phyloP scores from a whole-genome alignment of 2,797 vertebrate genomes.

The Lepus townsendii region DNA sequence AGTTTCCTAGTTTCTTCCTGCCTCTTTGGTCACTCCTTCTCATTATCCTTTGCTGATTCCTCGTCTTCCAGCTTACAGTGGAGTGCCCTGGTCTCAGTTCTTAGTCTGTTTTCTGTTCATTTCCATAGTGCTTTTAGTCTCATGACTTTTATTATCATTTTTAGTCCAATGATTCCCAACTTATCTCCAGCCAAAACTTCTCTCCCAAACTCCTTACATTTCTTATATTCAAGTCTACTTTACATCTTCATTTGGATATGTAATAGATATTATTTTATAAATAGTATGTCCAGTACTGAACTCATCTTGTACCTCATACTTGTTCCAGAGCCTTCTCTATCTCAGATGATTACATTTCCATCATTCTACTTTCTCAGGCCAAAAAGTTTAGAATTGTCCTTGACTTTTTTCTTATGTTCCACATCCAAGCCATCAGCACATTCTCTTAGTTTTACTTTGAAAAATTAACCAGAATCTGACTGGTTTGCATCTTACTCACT shows the following conservation, averaged over 20 bases:
- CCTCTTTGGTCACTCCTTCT: background rate
- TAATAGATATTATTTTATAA: background rate
- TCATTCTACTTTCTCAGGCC: background rate
- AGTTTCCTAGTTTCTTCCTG: background rate
- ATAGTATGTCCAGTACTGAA: background rate
- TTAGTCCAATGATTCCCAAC: background rate
- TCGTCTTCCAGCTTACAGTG: background rate
- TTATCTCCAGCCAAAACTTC: background rate
- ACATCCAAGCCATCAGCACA: background rate
- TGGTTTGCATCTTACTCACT: background rate
- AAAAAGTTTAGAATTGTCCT: no score
- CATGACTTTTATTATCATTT: background rate
- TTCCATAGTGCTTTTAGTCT: background rate
- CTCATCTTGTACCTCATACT: background rate
- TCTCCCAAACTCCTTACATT: background rate
- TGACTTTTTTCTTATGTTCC: no score
- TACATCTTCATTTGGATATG: background rate
- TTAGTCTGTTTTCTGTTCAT: background rate
- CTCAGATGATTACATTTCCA: background rate
- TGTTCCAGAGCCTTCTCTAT: background rate
- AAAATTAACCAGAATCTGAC: background rate
- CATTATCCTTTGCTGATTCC: background rate
- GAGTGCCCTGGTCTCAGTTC: background rate
- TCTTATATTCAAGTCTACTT: no score
- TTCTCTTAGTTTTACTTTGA: background rate